A percentile compares a stretch with the other conserved stretches of the same genome.
These are phyloP conservation scores for Mycalesis mineus DNA, from an alignment of 2,888 invertebrate species.

Conservation along the genomic window DNA sequence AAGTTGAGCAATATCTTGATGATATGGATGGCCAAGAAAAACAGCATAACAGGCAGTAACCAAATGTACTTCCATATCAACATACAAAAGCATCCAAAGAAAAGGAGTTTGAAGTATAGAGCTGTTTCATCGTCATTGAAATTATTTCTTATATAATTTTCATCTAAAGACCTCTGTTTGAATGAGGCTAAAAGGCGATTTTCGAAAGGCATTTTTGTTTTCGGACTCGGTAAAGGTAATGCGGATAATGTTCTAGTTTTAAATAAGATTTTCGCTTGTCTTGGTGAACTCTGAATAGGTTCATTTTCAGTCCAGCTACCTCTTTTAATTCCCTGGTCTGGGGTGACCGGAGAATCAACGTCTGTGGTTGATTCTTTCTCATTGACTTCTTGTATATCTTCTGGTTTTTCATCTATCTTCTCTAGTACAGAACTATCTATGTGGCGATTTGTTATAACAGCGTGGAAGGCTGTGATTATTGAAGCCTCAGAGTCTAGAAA, in stretches of 20 bases:
- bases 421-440: slow-evolving; percentile 26
- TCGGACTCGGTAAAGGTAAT: slow-evolving; percentile 53
- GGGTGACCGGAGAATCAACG: slow-evolving; percentile 53
- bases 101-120: slow-evolving; percentile 85
- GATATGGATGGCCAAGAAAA: slow-evolving; percentile 86
- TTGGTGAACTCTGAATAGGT: slow-evolving; percentile 50
- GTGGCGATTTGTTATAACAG: slow-evolving; percentile 47
- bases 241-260: slow-evolving; percentile 70
- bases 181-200: slow-evolving; percentile 61
- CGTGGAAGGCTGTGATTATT: slow-evolving; percentile 50
- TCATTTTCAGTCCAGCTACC: slow-evolving; percentile 57
- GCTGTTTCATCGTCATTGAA: slow-evolving; percentile 80
- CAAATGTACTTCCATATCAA: slow-evolving; percentile 92
- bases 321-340: slow-evolving; percentile 48
- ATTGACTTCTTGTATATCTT: slow-evolving; percentile 43
- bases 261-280: slow-evolving; percentile 63
- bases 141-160: slow-evolving; percentile 64
- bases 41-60: slow-evolving; percentile 85
- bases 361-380: slow-evolving; percentile 62
- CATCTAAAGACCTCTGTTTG: slow-evolving; percentile 62
- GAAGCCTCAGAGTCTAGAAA: slow-evolving; percentile 66
- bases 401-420: slow-evolving; percentile 44
- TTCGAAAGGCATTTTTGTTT: slow-evolving; percentile 54
- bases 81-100: slow-evolving; percentile 90
- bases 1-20: slow-evolving; percentile 73